Conservation (phyloP, 1,140 invertebrate species). For the Metopolophium dirhodum region DNA sequence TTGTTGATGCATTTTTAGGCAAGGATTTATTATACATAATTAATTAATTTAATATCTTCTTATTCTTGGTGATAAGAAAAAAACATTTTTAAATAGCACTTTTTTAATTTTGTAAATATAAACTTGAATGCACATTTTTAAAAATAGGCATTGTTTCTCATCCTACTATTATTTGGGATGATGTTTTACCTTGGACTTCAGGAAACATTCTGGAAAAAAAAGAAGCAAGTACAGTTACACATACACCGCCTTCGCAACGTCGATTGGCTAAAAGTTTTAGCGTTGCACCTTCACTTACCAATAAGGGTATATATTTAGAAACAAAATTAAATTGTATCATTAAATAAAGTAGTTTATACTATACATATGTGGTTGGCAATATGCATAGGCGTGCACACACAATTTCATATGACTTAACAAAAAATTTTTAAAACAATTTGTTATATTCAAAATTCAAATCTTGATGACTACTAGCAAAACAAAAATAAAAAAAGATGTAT, state of each 20-base stretch:
- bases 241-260: slow-evolving; percentile 80
- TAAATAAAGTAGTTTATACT: background rate
- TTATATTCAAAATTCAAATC: background rate
- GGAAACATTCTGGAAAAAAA: slow-evolving; percentile 51
- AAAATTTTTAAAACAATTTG: background rate
- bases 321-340: slow-evolving; percentile 27
- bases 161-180: slow-evolving; percentile 54
- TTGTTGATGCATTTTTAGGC: slow-evolving; percentile 97
- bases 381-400: background rate
- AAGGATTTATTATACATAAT: slow-evolving; percentile 62
- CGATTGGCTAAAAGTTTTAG: slow-evolving; percentile 88
- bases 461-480: background rate
- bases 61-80: slow-evolving; percentile 41
- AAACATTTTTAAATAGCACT: background rate
- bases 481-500: background rate
- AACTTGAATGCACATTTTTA: slow-evolving; percentile 49
- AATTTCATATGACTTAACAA: background rate
- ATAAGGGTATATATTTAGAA: slow-evolving; percentile 65
- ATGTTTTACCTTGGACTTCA: slow-evolving; percentile 41
- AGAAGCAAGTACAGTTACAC: slow-evolving; percentile 62
- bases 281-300: slow-evolving; percentile 73
- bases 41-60: background rate
- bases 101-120: slow-evolving; percentile 53
- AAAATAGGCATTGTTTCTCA: slow-evolving; percentile 50
- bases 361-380: background rate